These are phyloP conservation scores for Beris chalybata DNA, from an alignment of 2,888 invertebrate species.

Conservation along the genomic window DNA sequence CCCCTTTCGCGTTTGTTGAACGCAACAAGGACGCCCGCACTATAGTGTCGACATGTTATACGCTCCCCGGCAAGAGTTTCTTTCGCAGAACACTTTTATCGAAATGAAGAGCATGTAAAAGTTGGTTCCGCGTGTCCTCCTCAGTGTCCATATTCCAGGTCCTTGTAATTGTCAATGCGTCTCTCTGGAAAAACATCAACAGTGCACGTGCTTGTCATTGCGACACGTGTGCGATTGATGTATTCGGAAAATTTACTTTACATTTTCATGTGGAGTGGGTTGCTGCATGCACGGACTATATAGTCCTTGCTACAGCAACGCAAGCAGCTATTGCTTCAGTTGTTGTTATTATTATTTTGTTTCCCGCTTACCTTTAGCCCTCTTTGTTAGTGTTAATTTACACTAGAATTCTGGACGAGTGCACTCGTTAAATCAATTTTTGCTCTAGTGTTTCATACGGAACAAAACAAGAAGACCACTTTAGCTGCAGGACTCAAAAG, in stretches of 20 bases:
- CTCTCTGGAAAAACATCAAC: conserved; percentile 32
- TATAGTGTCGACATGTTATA: conserved; percentile 26
- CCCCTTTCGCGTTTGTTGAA: conserved; percentile 3
- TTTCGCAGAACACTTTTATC: conserved; percentile 21
- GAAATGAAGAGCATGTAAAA: conserved; percentile 18
- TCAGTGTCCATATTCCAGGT: conserved; percentile 17
- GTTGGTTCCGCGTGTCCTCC: conserved; percentile 19
- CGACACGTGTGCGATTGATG: conserved; percentile 36
- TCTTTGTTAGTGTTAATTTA: conserved; percentile 35
- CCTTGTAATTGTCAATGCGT: conserved; percentile 36
- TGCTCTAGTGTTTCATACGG: conserved; percentile 6
- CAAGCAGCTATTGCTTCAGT: conserved; percentile 5
- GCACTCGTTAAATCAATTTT: conserved; percentile 35
- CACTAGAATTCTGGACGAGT: conserved; percentile 26
- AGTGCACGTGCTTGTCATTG: conserved; percentile 36
- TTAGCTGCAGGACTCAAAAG: neutral
- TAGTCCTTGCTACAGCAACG: conserved; percentile 1
- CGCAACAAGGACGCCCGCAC: conserved; percentile 17
- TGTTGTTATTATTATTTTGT: neutral
- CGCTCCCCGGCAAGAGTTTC: conserved; percentile 8
- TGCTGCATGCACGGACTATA: neutral
- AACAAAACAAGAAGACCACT: conserved; percentile 15
- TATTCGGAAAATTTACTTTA: conserved; percentile 35
- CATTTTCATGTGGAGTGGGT: conserved; percentile 18
- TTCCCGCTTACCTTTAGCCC: conserved; percentile 2